Base-by-base conservation (phyloP, 2,888 invertebrate genomes). In the Netelia fuscicornis region DNA sequence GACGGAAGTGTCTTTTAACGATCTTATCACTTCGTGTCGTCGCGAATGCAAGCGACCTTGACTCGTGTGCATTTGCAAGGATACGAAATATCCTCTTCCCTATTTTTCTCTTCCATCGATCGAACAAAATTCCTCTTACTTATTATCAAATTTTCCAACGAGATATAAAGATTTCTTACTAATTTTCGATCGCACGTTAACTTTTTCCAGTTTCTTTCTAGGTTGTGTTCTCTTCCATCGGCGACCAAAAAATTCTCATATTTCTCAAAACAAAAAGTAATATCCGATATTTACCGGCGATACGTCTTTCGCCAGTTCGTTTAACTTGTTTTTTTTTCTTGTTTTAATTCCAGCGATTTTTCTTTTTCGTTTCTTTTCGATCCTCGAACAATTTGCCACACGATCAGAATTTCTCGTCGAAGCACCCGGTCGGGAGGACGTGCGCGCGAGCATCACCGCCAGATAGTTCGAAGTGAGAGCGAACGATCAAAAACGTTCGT, bases 1-100 rank as follows among this genome's bases (percentile, higher is more conserved):
- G 2, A 56, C 74, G 79, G 64, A 75, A 82, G 75, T 70, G 68
- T 75, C 54, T 65, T 56, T 65, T 42, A 48, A 67, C 17, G 54
- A 44, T 67, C 11, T 75, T 58, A 71, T 58, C 37, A 67, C 30
- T 58, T 62, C 56, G 64, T 52, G 52, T 65, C 64, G 58, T 44
- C 11, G 54, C 52, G 70, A 10, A 30, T 75, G 79, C 71, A 60
- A 3, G 20, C 58, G 78, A 58, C 48, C 9, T 44, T 23, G 17
- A 10, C 54, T 70, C 62, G 62, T 5, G 68, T 74, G 82, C 72
- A 68, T 23, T 67, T 23, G 62, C 72, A 72, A 62, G 67, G 68
- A 83, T 74, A 72, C 23, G 20, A 64, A 11, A 13, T 25, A 25
- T 25, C 25, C 25, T 25, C 25, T n/a, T 42, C 71, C 79, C 10